Conservation (phyloP, 2,888 invertebrate genomes). For the Microplitis manilae region DNA sequence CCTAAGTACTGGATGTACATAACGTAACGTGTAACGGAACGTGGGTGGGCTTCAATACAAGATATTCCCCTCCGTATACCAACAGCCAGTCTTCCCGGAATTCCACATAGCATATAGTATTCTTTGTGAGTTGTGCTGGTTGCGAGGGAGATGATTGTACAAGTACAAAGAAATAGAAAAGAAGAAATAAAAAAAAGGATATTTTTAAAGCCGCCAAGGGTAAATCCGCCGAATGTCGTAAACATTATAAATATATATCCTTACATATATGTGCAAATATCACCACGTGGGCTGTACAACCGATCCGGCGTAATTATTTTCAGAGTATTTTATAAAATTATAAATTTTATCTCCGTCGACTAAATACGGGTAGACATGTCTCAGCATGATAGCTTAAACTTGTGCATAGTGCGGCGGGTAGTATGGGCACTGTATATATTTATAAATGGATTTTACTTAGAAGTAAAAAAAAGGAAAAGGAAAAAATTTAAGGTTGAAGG, state of each 20-base stretch:
- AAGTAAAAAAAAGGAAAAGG: background rate
- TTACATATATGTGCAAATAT: constrained; percentile 1
- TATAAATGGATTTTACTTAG: background rate
- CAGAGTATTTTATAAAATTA: background rate
- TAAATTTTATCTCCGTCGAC: background rate
- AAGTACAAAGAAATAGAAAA: constrained; percentile 12
- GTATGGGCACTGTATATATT: background rate
- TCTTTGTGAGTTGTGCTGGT: background rate
- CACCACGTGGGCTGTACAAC: background rate
- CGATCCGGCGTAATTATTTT: background rate
- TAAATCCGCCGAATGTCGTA: constrained; percentile 19
- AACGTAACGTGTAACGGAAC: constrained; percentile 56
- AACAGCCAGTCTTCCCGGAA: constrained; percentile 46
- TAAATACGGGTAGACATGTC: background rate
- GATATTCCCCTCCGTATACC: constrained; percentile 38
- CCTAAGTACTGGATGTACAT: constrained; percentile 44
- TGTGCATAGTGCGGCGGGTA: background rate
- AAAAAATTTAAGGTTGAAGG: background rate
- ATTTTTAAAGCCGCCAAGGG: constrained; percentile 38
- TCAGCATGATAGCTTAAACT: background rate
- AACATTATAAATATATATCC: constrained; percentile 32
- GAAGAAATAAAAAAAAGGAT: constrained; percentile 5
- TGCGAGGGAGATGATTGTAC: background rate
- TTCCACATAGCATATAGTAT: constrained; percentile 24
- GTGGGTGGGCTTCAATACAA: constrained; percentile 60